phyloP scores from a whole-genome alignment of 2,888 invertebrate genomes.

The Acrobasis suavella region DNA sequence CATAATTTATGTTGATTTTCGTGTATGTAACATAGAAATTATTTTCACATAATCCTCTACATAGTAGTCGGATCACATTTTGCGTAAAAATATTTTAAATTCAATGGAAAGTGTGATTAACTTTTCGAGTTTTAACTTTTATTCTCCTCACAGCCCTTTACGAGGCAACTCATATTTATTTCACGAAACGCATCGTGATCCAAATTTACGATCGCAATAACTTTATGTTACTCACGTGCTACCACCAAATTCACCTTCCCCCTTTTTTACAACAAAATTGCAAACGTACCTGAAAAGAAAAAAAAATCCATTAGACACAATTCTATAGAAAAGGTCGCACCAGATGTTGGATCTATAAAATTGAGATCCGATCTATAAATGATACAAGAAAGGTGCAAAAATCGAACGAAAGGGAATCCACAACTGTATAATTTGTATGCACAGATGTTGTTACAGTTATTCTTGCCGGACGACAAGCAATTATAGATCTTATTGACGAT shows the following conservation, averaged over 20 bases:
- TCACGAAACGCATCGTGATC: slow-evolving; percentile 18
- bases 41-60: too few species aligned
- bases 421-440: slow-evolving; percentile 56
- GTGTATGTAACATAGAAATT: too few species aligned
- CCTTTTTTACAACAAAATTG: slow-evolving; percentile 47
- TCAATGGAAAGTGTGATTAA: background rate
- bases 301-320: slow-evolving; percentile 59
- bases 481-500: slow-evolving; percentile 34
- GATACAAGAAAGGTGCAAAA: slow-evolving; percentile 62
- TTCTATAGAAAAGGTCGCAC: slow-evolving; percentile 62
- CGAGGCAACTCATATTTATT: slow-evolving; percentile 4
- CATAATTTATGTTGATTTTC: too few species aligned
- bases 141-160: slow-evolving; percentile 13
- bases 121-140: background rate
- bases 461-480: slow-evolving; percentile 24
- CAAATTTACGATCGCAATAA: slow-evolving; percentile 23
- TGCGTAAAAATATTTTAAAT: background rate
- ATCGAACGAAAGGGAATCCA: slow-evolving; percentile 60
- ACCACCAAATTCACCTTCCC: slow-evolving; percentile 36
- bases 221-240: slow-evolving; percentile 48
- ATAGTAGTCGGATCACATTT: background rate
- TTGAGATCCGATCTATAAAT: slow-evolving; percentile 52
- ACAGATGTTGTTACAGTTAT: slow-evolving; percentile 35
- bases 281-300: slow-evolving; percentile 66
- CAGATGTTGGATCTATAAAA: slow-evolving; percentile 65